Evolutionary conservation across 1,140 invertebrate genomes (phyloP), one percentile per base, ranked within the genome.

Genomic region (Melanaphis sacchari): DNA sequence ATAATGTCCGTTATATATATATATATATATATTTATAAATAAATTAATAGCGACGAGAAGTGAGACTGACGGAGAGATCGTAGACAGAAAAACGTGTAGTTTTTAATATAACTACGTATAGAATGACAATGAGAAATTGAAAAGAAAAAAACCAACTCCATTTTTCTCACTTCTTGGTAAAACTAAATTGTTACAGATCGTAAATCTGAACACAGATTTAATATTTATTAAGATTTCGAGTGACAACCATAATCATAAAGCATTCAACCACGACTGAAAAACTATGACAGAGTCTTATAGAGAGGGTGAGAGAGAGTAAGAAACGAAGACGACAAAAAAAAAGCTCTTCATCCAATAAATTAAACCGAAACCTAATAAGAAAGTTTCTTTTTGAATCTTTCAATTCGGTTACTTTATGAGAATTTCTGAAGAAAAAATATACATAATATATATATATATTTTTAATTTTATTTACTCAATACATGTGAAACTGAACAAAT

Each of bases 361-460:
- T 92, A 92, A 92, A 92, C 90, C 59, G 31, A 91, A 91, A 91
- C 90, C 31, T 92, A 92, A 82, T 92, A 82, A 81, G 66, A 92
- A 92, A 92, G 90, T 92, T 92, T 92, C n/a, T 92, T 59, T 91
- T 43, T 43, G 59, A n/a, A 81, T 92, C 66, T 92, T 92, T 81
- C 38, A 81, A 43, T 92, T 92, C 41, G 66, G 90, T 82, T 81
- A 38, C 66, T 92, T 92, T 92, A 82, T 92, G 90, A 82, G 49
- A 91, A 91, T 36, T 21, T n/a, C 38, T 2, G 18, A 24, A 43
- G 38, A 89, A 2, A 31, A 76, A 46, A 91, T 76, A 91, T 31
- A 91, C 59, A 90, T 41, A 90, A 66, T 59, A 66, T 66, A 41
- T 21, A 24, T 9, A n/a, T n/a, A n/a, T 66, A 66, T 90, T 59